Evolutionary conservation across 1,140 invertebrate genomes (phyloP), one percentile per base, ranked within the genome.

Genomic region (Cydia fagiglandana): DNA sequence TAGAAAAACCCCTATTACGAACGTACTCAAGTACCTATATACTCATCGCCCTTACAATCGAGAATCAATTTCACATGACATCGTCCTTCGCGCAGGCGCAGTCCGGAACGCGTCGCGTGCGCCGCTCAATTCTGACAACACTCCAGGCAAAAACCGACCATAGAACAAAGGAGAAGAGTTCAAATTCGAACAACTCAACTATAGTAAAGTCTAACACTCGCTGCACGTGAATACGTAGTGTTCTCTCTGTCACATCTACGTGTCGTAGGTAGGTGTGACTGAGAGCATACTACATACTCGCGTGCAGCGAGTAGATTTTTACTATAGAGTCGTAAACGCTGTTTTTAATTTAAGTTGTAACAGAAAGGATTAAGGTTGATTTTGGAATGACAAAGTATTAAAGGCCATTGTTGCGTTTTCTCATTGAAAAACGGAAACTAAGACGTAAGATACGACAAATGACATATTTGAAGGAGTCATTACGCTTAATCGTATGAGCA

Each of bases 11-110:
- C 56, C 56, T 20, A 61, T 61, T 61, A 24, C 20, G 10, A 61
- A 53, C 68, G 41, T 53, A 53, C 15, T 24, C 24, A 2, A 24
- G 24, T 24, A 24, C n/a, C n/a, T n/a, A n/a, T n/a, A n/a, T n/a
- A n/a, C 24, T 61, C 56, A 61, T 61, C 56, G 56, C n/a, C n/a
- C 53, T 17, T 17, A 56, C 79, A 83, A 85, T 84, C 79, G 82
- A 80, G 83, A 87, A 85, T 86, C 84, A 86, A 88, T 87, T 88
- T 86, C 86, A 88, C 83, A 86, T 87, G 81, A 81, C 83, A 53
- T 77, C 80, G 87, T 87, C 87, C 87, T 88, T 88, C 85, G 78
- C 80, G 77, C 68, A 53, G 78, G 80, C 85, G 81, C 66, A 81
- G 80, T 61, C 20, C 84, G 86, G 80, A 85, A 88, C 86, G 81